Evolutionary conservation across 2,113 vertebrate species (phyloP), one percentile per base, ranked within the genome.

Genomic region (Pipa parva): DNA sequence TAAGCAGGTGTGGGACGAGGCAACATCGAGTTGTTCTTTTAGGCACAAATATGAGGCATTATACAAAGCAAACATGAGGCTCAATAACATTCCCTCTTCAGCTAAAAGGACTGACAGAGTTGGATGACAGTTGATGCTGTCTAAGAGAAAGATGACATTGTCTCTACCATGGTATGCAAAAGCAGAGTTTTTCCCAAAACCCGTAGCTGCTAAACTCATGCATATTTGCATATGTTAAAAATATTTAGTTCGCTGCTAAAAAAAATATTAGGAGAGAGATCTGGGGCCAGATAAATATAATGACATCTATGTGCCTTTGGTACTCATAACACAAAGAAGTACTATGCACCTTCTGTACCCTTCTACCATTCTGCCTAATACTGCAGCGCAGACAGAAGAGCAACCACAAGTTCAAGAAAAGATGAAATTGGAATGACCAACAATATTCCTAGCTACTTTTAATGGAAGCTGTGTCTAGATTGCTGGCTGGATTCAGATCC

Each of bases 181-280:
- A 58, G 73, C 75, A 54, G 73, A 71, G 57, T 74, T n/a, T 0
- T 49, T 37, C 52, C 62, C 12, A 1, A 0, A 18, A 68, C 70
- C 78, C 70, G 76, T 18, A 57, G 77, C 78, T 18, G 58, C 68
- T 71, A 76, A 75, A 76, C 65, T 52, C 77, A 3, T 28, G 63
- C 58, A 3, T 77, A 75, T 87, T 81, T 80, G 78, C 73, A 59
- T 75, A 76, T 75, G 78, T 79, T 77, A 74, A 81, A 84, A 79
- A 81, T 66, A 79, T 79, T 82, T 82, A 82, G 79, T 82, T 74
- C 81, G 12, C 75, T 5, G 77, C 75, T 82, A 78, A 85, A 77
- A 83, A 78, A 78, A 82, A 80, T 85, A 79, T 80, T 77, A 74
- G 77, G 68, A 26, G 62, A 73, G 1, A 66, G 79, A 63, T 74